Evolutionary conservation across 2,113 vertebrate genomes (phyloP), one percentile per base, ranked within the genome.

Genomic region (Pogona vitticeps): DNA sequence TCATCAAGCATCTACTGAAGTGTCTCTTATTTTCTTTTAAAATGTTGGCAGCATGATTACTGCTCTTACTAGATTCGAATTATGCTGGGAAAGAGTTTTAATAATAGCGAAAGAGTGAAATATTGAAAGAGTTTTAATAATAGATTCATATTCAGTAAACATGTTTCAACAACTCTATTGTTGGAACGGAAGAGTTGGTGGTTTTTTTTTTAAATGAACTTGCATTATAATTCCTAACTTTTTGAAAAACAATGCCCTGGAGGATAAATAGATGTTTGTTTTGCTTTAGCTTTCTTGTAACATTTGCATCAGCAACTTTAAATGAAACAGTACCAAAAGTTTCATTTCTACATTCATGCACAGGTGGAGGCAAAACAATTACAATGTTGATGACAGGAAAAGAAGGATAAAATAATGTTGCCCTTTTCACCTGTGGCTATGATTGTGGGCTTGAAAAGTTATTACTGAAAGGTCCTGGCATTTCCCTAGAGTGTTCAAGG

Each of bases 231-330:
- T 92, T 91, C 58, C 28, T 88, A 90, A 86, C 14, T 81, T 81
- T 52, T 91, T 90, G 86, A 83, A 82, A 89, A 91, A 81, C 2
- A 88, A 88, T 28, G 82, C 59, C 86, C 72, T 28, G 80, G 79
- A 90, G 70, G 58, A 91, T 0, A n/a, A 80, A 82, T 31, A 33
- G 46, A 33, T 42, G 1, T 6, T 61, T 7, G 59, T 61, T 61
- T 61, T 65, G 9, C 28, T 67, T 28, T n/a, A 26, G 28, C 23
- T 23, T 70, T 61, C 83, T 58, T 91, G 79, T 59, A 86, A 87
- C 88, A 58, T 81, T 67, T 85, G 89, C 70, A 28, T n/a, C 3
- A 80, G 70, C 28, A 83, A 72, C 59, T 84, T 31, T 28, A 73
- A 91, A 93, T 36, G 61, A 18, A 61, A 88, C 9, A 78, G 84